Percentiles rank a stretch among this genome's conserved stretches.
Conservation (phyloP, 2,797 vertebrate genomes). For the Urophycis tenuis region DNA sequence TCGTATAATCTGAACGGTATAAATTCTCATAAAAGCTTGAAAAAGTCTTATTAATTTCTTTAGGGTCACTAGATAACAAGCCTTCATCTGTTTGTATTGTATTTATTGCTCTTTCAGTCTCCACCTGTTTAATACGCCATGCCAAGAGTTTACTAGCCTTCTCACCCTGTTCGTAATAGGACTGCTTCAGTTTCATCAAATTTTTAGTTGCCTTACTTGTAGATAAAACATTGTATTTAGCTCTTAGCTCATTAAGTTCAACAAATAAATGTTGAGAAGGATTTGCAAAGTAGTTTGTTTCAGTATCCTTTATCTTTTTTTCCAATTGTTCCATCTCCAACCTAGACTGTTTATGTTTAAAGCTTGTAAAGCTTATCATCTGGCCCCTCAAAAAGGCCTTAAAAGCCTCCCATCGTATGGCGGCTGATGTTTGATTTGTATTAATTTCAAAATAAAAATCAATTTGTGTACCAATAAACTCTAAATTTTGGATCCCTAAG, state of each 20-base stretch:
- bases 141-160: constrained; percentile 12
- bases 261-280: too few relatives aligned
- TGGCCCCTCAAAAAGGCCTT: too few relatives aligned
- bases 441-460: too few relatives aligned
- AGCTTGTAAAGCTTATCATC: too few relatives aligned
- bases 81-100: not conserved
- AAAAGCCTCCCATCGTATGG: too few relatives aligned
- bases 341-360: too few relatives aligned
- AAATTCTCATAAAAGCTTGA: not conserved
- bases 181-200: constrained; percentile 8
- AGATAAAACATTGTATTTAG: constrained; percentile 6
- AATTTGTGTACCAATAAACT: too few relatives aligned
- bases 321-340: too few relatives aligned
- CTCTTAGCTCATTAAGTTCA: not conserved
- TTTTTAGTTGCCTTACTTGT: not conserved
- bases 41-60: not conserved
- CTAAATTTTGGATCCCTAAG: too few relatives aligned
- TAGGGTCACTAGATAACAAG: not conserved
- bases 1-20: not conserved
- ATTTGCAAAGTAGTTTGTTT: too few relatives aligned
- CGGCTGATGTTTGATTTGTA: too few relatives aligned
- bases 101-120: not conserved
- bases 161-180: constrained; percentile 19
- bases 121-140: not conserved
- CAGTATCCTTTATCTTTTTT: too few relatives aligned